Evolutionary conservation across 2,888 invertebrate species (phyloP).

Genomic region (Drosophila nigricruria): DNA sequence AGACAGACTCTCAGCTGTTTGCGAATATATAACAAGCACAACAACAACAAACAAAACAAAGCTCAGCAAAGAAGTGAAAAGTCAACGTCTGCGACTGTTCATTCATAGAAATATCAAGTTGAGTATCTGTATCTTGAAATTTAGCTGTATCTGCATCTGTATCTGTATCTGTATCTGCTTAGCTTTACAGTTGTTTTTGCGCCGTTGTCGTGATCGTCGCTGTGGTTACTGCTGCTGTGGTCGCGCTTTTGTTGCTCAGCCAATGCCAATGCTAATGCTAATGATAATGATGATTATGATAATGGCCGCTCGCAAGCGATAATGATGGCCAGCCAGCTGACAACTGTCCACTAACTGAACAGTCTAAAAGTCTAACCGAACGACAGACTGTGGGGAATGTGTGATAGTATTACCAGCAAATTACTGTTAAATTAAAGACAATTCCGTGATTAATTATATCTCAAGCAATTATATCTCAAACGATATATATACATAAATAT

Average conservation of each 20-base stretch:
- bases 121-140: conserved; percentile 45
- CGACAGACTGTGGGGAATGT: conserved; percentile 20
- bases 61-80: neutral
- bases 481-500: neutral
- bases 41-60: neutral
- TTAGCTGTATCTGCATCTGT: conserved; percentile 39
- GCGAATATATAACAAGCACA: neutral
- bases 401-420: conserved; percentile 28
- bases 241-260: conserved; percentile 14
- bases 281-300: conserved; percentile 63
- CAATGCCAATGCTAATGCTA: conserved; percentile 43
- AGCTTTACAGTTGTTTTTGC: conserved; percentile 61
- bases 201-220: conserved; percentile 38
- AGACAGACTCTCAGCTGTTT: neutral
- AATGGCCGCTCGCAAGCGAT: conserved; percentile 59
- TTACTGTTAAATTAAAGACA: conserved; percentile 55
- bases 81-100: conserved; percentile 30
- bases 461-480: conserved; percentile 15
- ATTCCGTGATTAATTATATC: conserved; percentile 38
- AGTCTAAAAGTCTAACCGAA: conserved; percentile 29
- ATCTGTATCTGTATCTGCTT: conserved; percentile 22
- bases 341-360: conserved; percentile 57
- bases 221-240: conserved; percentile 12
- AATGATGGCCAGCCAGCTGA: conserved; percentile 53
- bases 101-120: conserved; percentile 37